phyloP scores from a whole-genome alignment of 2,888 invertebrate genomes.

The Parasteatoda lunata region DNA sequence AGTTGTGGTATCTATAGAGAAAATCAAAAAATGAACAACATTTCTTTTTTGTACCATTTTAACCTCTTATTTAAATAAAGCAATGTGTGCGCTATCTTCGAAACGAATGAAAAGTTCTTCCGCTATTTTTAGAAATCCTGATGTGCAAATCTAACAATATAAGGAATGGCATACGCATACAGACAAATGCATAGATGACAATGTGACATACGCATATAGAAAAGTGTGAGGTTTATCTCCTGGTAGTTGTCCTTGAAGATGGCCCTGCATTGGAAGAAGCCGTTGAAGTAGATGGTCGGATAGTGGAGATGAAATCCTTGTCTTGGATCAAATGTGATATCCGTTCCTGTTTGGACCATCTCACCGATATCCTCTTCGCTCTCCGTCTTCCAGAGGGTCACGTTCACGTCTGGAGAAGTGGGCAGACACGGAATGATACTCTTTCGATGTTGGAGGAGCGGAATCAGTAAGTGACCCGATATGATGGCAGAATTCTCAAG shows the following conservation, averaged over 20 bases:
- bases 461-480: constrained; percentile 21
- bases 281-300: constrained; percentile 69
- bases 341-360: constrained; percentile 13
- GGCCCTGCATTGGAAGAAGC: constrained; percentile 68
- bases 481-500: constrained; percentile 19
- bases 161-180: too few relatives aligned
- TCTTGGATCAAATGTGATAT: constrained; percentile 66
- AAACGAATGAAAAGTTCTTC: too few relatives aligned
- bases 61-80: too few relatives aligned
- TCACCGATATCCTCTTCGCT: constrained; percentile 29
- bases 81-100: too few relatives aligned
- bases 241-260: constrained; percentile 22
- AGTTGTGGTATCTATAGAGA: too few relatives aligned
- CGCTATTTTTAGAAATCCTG: too few relatives aligned
- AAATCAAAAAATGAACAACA: too few relatives aligned
- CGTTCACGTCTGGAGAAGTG: constrained; percentile 78
- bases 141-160: too few relatives aligned
- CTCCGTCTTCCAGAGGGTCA: constrained; percentile 73
- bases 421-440: constrained; percentile 80
- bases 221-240: constrained; percentile 39
- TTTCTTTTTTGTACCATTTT: too few relatives aligned
- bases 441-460: constrained; percentile 67
- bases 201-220: constrained; percentile 51
- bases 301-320: constrained; percentile 68
- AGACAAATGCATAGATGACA: too few relatives aligned